These are phyloP conservation scores for Epizoanthus fatuus DNA, from an alignment of 92 coral and sea anemone genomes.

Conservation along the genomic window DNA sequence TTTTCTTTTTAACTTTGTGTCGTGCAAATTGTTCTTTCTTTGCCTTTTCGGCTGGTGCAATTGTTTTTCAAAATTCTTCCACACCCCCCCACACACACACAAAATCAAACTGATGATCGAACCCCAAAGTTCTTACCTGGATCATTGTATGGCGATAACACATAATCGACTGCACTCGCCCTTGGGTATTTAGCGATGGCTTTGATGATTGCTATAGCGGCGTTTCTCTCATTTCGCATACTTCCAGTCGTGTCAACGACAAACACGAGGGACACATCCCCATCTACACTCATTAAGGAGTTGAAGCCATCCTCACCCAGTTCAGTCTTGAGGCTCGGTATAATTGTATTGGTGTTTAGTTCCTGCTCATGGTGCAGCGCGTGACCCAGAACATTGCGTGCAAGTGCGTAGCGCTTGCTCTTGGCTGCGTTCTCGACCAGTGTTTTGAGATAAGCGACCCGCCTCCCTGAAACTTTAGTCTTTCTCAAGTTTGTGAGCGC, in stretches of 20 bases:
- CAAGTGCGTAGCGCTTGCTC: background rate
- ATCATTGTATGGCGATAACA: constrained; percentile 73
- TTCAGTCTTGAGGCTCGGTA: constrained; percentile 24
- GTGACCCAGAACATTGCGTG: constrained; percentile 8
- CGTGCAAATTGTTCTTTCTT: no score
- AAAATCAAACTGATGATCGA: no score
- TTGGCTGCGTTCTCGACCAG: background rate
- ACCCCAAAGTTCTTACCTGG: constrained; percentile 47
- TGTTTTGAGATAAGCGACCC: background rate
- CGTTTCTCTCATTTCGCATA: constrained; percentile 63
- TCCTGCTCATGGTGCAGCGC: background rate
- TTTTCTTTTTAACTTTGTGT: no score
- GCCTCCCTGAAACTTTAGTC: background rate
- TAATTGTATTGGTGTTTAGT: background rate
- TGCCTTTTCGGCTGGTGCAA: no score
- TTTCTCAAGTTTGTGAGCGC: background rate
- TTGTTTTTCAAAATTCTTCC: no score
- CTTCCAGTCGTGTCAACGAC: constrained; percentile 72
- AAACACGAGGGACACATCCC: constrained; percentile 71
- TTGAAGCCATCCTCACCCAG: constrained; percentile 52
- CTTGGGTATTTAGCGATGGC: constrained; percentile 66
- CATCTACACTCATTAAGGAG: constrained; percentile 57
- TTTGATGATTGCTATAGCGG: constrained; percentile 62
- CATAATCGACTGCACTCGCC: constrained; percentile 47
- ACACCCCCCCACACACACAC: no score